Percentiles rank a stretch among this genome's conserved stretches.
Conservation (phyloP, 1,140 invertebrate genomes). For the Saccostrea echinata region DNA sequence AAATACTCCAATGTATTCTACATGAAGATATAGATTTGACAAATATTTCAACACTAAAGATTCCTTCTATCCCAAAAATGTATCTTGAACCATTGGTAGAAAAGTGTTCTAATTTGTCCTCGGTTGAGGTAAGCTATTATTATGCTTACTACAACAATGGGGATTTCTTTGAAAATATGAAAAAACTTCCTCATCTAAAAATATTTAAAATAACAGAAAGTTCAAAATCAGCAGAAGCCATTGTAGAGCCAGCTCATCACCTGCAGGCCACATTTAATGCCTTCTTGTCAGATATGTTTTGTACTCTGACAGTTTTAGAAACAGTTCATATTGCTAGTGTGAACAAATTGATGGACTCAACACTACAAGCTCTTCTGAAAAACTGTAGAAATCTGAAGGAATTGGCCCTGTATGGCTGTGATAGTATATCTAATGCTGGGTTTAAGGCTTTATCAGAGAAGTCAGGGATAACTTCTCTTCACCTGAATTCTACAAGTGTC, state of each 20-base stretch:
- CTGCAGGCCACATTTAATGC: not conserved
- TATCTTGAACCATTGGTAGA: not conserved
- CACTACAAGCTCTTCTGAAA: not conserved
- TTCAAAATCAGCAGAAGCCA: not conserved
- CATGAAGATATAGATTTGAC: conserved; percentile 1
- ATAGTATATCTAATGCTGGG: not conserved
- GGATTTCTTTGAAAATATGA: conserved; percentile 14
- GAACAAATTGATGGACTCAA: conserved; percentile 1
- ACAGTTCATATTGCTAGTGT: not conserved
- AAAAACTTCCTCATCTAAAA: not conserved
- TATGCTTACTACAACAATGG: conserved; percentile 4
- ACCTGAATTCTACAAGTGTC: conserved; percentile 18
- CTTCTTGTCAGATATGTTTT: not conserved
- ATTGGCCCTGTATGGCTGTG: conserved; percentile 16
- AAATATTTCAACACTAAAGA: not conserved
- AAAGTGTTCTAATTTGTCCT: conserved; percentile 10
- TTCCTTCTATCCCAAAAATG: not conserved
- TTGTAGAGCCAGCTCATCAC: not conserved
- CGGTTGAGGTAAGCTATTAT: not conserved
- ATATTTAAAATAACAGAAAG: not conserved
- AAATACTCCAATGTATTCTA: conserved; percentile 17
- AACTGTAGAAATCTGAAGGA: conserved; percentile 5
- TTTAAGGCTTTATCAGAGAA: conserved; percentile 24
- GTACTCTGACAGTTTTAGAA: not conserved
- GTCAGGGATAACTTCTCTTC: not conserved